phyloP scores from a whole-genome alignment of 1,140 invertebrate species.

The Dryas iulia region DNA sequence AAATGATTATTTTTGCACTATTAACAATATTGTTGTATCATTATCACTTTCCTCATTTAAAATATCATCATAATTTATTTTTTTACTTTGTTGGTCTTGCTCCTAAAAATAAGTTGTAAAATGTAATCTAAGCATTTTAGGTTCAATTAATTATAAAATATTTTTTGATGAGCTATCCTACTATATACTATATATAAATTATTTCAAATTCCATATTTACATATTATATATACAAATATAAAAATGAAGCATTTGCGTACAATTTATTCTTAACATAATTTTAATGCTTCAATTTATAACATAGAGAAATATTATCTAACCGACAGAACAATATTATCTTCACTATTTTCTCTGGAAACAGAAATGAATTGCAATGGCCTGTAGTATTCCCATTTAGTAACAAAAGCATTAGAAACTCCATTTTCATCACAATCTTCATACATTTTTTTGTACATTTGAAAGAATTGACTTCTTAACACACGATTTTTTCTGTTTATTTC shows the following conservation, averaged over 20 bases:
- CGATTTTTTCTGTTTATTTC: constrained; percentile 21
- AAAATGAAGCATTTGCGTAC: no score
- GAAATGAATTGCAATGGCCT: constrained; percentile 11
- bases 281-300: no score
- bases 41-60: not conserved
- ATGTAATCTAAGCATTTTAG: not conserved
- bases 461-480: constrained; percentile 17
- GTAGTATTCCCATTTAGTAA: constrained; percentile 12
- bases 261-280: no score
- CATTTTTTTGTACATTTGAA: constrained; percentile 18
- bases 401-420: constrained; percentile 7
- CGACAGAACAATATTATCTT: not conserved
- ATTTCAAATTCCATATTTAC: no score
- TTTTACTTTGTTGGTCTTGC: not conserved
- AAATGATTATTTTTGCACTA: not conserved
- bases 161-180: no score
- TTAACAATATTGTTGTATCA: not conserved
- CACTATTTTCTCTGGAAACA: not conserved
- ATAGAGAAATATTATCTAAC: no score
- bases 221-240: no score
- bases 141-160: not conserved
- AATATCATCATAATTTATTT: not conserved
- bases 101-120: not conserved
- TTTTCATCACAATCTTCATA: constrained; percentile 9
- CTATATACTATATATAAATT: no score